Evolutionary conservation across 2,113 vertebrate species (phyloP).

Genomic region (Platysternon megacephalum): DNA sequence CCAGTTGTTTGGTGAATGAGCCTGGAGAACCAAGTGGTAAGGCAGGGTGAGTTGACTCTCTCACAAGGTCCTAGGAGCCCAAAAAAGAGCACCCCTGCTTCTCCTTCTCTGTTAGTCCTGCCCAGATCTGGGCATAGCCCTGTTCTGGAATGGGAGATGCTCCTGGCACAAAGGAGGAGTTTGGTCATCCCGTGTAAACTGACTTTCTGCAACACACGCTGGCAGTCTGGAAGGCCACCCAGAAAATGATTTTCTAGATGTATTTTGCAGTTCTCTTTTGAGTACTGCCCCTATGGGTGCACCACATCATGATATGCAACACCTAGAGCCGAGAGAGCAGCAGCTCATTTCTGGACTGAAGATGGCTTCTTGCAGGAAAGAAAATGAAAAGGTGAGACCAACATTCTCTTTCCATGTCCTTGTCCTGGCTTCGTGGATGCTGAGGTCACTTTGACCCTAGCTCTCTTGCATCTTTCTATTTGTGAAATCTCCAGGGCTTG

Average conservation of each 20-base stretch:
- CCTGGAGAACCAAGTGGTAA: neutral
- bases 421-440: neutral
- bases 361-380: neutral
- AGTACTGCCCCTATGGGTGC: too few species aligned
- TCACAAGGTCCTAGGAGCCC: neutral
- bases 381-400: neutral
- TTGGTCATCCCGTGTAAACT: too few species aligned
- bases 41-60: too few species aligned
- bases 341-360: neutral
- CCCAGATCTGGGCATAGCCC: too few species aligned
- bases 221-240: neutral
- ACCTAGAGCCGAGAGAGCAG: neutral
- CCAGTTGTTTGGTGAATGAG: neutral
- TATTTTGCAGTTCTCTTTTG: too few species aligned
- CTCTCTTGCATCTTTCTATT: neutral
- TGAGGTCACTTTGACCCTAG: too few species aligned
- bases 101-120: neutral
- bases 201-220: neutral
- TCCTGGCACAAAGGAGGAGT: too few species aligned
- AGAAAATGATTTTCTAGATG: neutral
- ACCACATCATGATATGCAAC: too few species aligned
- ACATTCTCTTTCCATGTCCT: too few species aligned
- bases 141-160: too few species aligned
- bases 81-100: neutral
- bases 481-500: neutral